A percentile compares a stretch with the other conserved stretches of the same genome.
Conservation (phyloP, 1,140 invertebrate genomes). For the Drosophila guanche region DNA sequence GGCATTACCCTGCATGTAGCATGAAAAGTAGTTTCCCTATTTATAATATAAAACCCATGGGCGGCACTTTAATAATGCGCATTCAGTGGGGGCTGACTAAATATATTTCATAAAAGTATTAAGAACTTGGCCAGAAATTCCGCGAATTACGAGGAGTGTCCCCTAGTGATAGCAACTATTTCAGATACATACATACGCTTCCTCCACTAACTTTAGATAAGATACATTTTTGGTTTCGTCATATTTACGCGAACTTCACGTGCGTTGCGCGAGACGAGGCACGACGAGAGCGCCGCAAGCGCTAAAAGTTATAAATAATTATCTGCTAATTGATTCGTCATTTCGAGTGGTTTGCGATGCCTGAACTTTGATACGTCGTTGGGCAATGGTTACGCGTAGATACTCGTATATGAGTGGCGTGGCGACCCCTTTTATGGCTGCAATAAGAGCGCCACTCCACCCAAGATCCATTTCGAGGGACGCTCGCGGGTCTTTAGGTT, state of each 20-base stretch:
- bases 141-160: conserved; percentile 2
- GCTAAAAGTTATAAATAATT: conserved; percentile 43
- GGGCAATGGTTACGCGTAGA: too few relatives aligned
- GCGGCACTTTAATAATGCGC: too few relatives aligned
- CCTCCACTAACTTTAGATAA: conserved; percentile 11
- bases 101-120: too few relatives aligned
- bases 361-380: too few relatives aligned
- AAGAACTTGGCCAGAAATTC: too few relatives aligned
- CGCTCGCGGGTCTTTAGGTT: conserved; percentile 96
- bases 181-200: conserved; percentile 3
- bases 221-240: conserved; percentile 8
- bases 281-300: neutral
- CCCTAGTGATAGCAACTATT: conserved; percentile 16
- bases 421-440: conserved; percentile 85
- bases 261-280: conserved; percentile 22
- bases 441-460: conserved; percentile 94
- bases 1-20: too few relatives aligned
- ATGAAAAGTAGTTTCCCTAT: too few relatives aligned
- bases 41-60: too few relatives aligned
- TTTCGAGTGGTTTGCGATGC: neutral
- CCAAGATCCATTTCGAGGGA: conserved; percentile 95
- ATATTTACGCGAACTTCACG: conserved; percentile 30
- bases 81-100: too few relatives aligned
- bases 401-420: too few relatives aligned
- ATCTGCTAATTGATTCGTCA: conserved; percentile 48